Conservation (phyloP, 2,797 vertebrate species). For the Perodicticus potto region DNA sequence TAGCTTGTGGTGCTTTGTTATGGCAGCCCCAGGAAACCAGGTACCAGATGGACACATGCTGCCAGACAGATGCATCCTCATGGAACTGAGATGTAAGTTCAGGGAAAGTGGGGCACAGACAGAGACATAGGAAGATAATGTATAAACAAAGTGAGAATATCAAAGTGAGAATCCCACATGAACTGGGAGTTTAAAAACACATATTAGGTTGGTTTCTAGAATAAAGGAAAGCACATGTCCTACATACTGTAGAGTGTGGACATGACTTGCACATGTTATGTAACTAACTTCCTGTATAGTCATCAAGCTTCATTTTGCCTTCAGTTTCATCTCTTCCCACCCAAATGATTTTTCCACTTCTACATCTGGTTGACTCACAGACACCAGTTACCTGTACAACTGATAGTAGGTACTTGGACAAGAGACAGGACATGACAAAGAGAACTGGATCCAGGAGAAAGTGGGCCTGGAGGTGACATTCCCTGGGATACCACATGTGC, state of each 20-base stretch:
- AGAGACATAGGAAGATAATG: too few relatives aligned
- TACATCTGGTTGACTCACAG: background rate
- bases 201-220: background rate
- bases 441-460: background rate
- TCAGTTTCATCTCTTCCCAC: background rate
- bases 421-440: background rate
- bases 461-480: accelerated
- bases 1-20: too few relatives aligned
- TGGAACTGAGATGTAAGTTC: background rate
- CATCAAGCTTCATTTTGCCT: background rate
- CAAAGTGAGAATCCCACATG: background rate
- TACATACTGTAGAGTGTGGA: background rate
- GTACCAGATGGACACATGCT: accelerated
- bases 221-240: background rate
- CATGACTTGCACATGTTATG: background rate
- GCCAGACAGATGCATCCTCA: background rate
- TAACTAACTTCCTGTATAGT: background rate
- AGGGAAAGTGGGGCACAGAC: background rate
- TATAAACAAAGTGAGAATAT: background rate
- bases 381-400: accelerated
- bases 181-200: background rate
- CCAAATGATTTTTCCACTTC: background rate
- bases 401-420: background rate
- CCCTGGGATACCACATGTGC: accelerated
- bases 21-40: background rate